A percentile compares a stretch with the other conserved stretches of the same genome.
These are phyloP conservation scores for Cabera pusaria DNA, from an alignment of 2,888 invertebrate species.

Conservation along the genomic window DNA sequence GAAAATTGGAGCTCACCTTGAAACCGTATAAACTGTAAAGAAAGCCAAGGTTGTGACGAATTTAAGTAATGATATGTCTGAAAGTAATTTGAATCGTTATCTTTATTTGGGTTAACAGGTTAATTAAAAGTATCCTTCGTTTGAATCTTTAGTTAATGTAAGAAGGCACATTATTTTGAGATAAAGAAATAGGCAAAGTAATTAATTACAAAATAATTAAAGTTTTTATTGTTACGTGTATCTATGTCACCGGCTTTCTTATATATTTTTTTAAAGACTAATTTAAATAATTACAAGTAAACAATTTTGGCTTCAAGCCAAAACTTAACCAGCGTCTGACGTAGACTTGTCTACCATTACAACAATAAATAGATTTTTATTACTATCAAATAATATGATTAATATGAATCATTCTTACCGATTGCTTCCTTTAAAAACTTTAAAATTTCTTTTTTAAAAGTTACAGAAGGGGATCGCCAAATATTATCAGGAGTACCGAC, in stretches of 20 bases:
- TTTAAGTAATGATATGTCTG: constrained; percentile 32
- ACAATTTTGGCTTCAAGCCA: constrained; percentile 15
- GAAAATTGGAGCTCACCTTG: constrained; percentile 48
- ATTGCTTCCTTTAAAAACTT: no score
- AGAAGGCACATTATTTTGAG: no score
- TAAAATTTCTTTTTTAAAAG: no score
- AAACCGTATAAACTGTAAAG: constrained; percentile 41
- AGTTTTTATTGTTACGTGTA: no score
- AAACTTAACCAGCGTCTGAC: constrained; percentile 23
- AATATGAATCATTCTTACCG: no score
- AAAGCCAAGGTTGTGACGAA: constrained; percentile 52
- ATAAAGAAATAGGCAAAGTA: neutral
- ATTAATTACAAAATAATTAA: no score
- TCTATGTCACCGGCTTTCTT: no score
- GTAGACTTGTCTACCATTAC: constrained; percentile 38
- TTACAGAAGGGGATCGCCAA: no score
- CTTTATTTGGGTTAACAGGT: constrained; percentile 11
- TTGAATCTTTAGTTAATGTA: neutral
- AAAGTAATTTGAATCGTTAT: constrained; percentile 16
- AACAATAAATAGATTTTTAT: constrained; percentile 35
- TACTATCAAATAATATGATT: no score
- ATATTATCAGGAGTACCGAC: no score
- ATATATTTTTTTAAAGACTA: no score
- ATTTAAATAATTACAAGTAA: no score
- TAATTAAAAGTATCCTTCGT: constrained; percentile 7